Percentiles rank a stretch among this genome's conserved stretches.
Conservation (phyloP, 2,797 vertebrate species). For the Meda fulgida region DNA sequence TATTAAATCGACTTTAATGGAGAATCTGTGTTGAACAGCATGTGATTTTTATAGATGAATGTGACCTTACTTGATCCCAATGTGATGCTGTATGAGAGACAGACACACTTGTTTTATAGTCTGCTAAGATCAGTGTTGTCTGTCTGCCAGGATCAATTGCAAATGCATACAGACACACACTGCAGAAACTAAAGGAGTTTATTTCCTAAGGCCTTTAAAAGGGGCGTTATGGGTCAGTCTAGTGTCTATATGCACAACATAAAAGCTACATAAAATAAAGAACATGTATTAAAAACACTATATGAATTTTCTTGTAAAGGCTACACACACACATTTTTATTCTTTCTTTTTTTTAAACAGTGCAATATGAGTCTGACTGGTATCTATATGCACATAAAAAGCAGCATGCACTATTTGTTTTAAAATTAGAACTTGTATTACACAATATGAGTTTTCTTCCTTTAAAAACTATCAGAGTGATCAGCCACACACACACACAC, state of each 20-base stretch:
- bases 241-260: neutral
- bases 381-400: constrained; percentile 8
- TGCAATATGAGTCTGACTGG: constrained; percentile 30
- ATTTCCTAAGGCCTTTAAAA: neutral
- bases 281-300: neutral
- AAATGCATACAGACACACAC: constrained; percentile 31
- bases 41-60: constrained; percentile 32
- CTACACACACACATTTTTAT: neutral
- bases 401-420: neutral
- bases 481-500: neutral
- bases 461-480: constrained; percentile 4
- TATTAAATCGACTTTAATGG: constrained; percentile 4
- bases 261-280: neutral
- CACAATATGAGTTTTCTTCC: constrained; percentile 10
- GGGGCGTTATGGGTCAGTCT: neutral
- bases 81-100: constrained; percentile 20
- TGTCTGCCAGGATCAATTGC: constrained; percentile 19
- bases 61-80: neutral
- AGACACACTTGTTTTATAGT: neutral
- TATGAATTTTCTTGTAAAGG: neutral
- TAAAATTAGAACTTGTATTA: constrained; percentile 32
- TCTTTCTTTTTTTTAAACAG: neutral
- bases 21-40: constrained; percentile 15
- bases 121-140: neutral
- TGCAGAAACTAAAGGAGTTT: constrained; percentile 23